Conservation (phyloP, 2,888 invertebrate species). For the Anthophora plumipes region DNA sequence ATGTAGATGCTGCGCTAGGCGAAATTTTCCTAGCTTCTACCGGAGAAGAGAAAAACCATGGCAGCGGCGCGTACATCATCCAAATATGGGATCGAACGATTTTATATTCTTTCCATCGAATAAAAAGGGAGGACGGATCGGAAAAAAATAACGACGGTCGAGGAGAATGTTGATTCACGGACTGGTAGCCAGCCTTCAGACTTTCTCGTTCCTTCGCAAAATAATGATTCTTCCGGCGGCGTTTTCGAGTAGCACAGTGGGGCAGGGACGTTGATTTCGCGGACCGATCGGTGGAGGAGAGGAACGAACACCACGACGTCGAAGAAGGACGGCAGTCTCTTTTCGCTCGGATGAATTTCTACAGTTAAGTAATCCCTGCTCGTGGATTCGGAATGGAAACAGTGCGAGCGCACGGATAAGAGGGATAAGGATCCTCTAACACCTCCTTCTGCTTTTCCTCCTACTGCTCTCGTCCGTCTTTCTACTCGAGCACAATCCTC, state of each 20-base stretch:
- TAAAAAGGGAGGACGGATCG: background rate
- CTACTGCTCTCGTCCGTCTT: conserved; percentile 45
- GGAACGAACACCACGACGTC: conserved; percentile 24
- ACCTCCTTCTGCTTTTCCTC: conserved; percentile 65
- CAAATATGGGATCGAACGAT: background rate
- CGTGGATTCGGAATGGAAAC: conserved; percentile 74
- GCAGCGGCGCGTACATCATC: conserved; percentile 1
- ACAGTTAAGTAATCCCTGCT: conserved; percentile 76
- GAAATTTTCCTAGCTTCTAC: conserved; percentile 8
- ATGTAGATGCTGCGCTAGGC: conserved; percentile 21
- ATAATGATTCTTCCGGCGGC: conserved; percentile 55
- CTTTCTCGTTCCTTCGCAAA: conserved; percentile 45
- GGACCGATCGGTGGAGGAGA: conserved; percentile 47
- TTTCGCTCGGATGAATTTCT: conserved; percentile 73
- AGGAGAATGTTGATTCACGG: conserved; percentile 32
- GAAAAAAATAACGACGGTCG: conserved; percentile 11
- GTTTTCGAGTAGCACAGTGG: conserved; percentile 30
- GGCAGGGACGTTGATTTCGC: conserved; percentile 45
- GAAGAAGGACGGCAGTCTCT: conserved; percentile 53
- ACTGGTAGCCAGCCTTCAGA: background rate
- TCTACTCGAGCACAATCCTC: conserved; percentile 42
- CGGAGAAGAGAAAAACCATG: background rate
- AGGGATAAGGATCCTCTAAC: conserved; percentile 73
- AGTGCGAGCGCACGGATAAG: conserved; percentile 72
- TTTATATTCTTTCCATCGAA: background rate